A percentile compares a stretch with the other conserved stretches of the same genome.
Conservation (phyloP, 1,140 invertebrate species). For the Caligus rogercresseyi region DNA sequence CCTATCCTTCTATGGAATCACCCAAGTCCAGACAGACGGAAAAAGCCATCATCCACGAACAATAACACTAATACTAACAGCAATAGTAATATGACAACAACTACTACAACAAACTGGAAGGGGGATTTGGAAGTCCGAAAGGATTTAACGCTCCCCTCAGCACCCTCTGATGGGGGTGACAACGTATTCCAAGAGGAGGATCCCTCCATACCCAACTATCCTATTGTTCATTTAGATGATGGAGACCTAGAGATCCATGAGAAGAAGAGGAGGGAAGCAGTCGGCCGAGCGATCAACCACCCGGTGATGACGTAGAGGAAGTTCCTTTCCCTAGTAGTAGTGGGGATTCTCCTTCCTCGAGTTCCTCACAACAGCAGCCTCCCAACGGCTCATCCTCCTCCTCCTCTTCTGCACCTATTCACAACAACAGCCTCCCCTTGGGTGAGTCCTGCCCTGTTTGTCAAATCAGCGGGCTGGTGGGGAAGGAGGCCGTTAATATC, state of each 20-base stretch:
- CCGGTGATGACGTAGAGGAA: neutral
- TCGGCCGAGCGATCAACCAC: no score
- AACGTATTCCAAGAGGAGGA: constrained; percentile 13
- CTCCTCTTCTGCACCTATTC: neutral
- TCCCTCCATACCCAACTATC: neutral
- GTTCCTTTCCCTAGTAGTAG: no score
- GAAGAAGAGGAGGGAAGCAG: no score
- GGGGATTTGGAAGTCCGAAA: constrained; percentile 15
- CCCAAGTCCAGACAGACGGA: no score
- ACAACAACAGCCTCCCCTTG: neutral
- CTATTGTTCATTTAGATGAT: constrained; percentile 3
- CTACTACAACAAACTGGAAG: no score
- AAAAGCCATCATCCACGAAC: no score
- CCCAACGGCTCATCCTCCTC: neutral
- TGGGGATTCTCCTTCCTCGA: neutral
- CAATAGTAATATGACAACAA: constrained; percentile 1
- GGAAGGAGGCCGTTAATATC: constrained; percentile 14
- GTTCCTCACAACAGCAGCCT: neutral
- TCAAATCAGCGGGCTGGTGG: constrained; percentile 1
- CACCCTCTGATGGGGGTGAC: constrained; percentile 2
- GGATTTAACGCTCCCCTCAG: constrained; percentile 15
- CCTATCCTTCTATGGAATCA: neutral
- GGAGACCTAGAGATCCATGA: neutral
- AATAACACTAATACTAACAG: neutral
- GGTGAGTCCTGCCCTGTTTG: constrained; percentile 13